These are phyloP conservation scores for Malurus splendens DNA, from an alignment of 2,797 vertebrate species.

Conservation along the genomic window DNA sequence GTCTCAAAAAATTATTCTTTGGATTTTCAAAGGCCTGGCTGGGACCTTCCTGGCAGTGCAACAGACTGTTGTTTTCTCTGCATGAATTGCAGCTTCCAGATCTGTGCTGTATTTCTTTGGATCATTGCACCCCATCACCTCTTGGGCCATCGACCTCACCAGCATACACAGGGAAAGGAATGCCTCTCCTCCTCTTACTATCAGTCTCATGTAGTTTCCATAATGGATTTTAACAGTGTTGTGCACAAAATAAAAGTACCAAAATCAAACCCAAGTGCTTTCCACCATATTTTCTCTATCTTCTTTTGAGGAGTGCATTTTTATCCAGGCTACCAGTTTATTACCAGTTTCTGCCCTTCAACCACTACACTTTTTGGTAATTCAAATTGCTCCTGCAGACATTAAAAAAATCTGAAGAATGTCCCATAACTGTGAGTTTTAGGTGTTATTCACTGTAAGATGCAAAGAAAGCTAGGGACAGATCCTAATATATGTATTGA, in stretches of 20 bases:
- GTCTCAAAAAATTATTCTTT: neutral
- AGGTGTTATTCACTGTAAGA: neutral
- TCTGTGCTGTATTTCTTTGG: neutral
- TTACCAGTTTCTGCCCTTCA: neutral
- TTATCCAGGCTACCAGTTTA: neutral
- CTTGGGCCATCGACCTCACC: neutral
- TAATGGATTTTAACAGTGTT: neutral
- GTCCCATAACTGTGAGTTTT: neutral
- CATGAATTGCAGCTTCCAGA: neutral
- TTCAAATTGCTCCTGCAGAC: neutral
- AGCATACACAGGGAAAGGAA: neutral
- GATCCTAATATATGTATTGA: neutral
- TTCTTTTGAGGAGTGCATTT: neutral
- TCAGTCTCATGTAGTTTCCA: neutral
- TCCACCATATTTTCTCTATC: neutral
- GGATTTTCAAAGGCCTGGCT: fast-evolving
- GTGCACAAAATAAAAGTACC: neutral
- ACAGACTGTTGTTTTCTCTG: neutral
- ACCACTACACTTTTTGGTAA: neutral
- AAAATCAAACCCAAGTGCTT: neutral
- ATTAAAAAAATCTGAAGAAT: neutral
- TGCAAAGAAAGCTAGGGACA: neutral
- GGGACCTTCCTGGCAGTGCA: neutral
- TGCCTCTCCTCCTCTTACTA: neutral
- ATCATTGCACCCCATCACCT: neutral